Conservation (phyloP, 2,113 vertebrate species). For the Colossoma macropomum region DNA sequence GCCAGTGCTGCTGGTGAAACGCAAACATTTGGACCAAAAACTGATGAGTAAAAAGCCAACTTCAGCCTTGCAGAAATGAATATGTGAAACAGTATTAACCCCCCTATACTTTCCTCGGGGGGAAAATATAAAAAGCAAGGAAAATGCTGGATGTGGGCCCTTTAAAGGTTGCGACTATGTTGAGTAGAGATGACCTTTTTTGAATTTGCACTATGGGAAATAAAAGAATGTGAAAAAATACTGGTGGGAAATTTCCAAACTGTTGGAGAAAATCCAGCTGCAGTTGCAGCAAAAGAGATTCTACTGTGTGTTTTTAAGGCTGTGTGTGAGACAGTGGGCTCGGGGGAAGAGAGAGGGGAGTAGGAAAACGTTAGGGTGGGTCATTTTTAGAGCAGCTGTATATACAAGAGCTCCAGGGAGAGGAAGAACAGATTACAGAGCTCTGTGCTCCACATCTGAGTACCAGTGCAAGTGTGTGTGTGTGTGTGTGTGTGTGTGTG, state of each 20-base stretch:
- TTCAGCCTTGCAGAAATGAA: no score
- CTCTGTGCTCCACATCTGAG: constrained; percentile 50
- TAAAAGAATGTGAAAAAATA: constrained; percentile 22
- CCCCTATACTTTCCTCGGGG: no score
- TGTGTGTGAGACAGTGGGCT: not conserved
- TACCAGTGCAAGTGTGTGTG: constrained; percentile 26
- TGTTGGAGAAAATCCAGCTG: constrained; percentile 3
- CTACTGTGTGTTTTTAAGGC: not conserved
- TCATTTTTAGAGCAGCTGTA: constrained; percentile 13
- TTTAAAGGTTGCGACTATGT: not conserved
- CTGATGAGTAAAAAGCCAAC: no score
- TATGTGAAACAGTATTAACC: no score
- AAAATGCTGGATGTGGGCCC: no score
- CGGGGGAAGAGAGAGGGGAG: not conserved
- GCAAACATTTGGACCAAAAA: no score
- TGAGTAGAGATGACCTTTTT: not conserved
- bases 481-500: constrained; percentile 29
- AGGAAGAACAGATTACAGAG: constrained; percentile 13
- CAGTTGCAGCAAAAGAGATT: constrained; percentile 8
- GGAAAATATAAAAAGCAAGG: no score
- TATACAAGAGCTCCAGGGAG: constrained; percentile 35
- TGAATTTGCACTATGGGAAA: constrained; percentile 29
- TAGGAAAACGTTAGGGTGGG: not conserved
- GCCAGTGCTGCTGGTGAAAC: no score
- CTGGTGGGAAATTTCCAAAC: not conserved